Percentiles rank a stretch among this genome's conserved stretches.
Evolutionary conservation across 2,888 invertebrate genomes (phyloP).

Genomic region (Chrysotoxum bicinctum): DNA sequence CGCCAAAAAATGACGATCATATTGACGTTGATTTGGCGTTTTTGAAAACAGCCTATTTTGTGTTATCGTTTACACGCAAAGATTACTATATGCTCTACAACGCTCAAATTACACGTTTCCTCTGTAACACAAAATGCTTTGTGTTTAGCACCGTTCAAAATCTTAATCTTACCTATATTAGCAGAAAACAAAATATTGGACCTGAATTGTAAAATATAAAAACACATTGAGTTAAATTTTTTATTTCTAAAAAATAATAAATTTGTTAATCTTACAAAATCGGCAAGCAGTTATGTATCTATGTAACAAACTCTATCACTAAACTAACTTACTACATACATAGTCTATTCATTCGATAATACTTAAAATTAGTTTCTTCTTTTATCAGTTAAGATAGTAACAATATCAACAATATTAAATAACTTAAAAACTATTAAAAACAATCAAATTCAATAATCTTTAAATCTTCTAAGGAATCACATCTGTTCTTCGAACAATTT

Average conservation of each 20-base stretch:
- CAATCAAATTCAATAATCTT: background rate
- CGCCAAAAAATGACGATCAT: no score
- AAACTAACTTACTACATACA: background rate
- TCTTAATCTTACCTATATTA: no score
- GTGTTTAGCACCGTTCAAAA: no score
- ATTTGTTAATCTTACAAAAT: slow-evolving; percentile 4
- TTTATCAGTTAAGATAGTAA: background rate
- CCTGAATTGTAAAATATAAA: background rate
- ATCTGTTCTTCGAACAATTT: slow-evolving; percentile 79
- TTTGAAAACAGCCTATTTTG: no score
- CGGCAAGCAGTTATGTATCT: background rate
- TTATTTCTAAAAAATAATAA: background rate
- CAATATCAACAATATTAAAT: background rate
- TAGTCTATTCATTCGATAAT: background rate
- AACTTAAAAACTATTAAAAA: background rate
- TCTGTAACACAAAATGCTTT: no score
- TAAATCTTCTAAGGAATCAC: slow-evolving; percentile 76
- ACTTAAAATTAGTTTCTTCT: background rate
- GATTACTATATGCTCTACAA: no score
- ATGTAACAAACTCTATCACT: background rate
- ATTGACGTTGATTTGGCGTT: no score
- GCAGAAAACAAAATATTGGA: background rate
- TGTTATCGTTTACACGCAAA: no score
- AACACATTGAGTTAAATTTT: background rate
- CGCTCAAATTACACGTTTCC: no score